Evolutionary conservation across 2,888 invertebrate species (phyloP).

Genomic region (Eristalis arbustorum): DNA sequence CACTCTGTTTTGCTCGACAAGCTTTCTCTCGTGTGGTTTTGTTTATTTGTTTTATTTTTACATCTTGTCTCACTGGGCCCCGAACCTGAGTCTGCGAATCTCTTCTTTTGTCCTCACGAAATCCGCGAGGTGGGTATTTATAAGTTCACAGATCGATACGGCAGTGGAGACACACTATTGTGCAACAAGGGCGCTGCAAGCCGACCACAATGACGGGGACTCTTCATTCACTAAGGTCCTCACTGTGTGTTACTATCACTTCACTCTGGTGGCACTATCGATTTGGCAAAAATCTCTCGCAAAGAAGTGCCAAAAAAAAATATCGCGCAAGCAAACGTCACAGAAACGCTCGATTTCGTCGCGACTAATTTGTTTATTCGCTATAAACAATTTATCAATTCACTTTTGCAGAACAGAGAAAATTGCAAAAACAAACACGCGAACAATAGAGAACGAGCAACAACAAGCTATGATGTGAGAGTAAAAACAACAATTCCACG

Average conservation of each 20-base stretch:
- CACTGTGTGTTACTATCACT: background rate
- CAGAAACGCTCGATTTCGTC: background rate
- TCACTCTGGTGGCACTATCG: slow-evolving; percentile 42
- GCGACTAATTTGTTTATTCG: background rate
- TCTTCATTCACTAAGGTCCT: slow-evolving; percentile 49
- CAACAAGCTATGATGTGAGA: background rate
- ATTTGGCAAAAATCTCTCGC: slow-evolving; percentile 55
- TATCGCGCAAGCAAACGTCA: background rate
- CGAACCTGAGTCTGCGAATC: slow-evolving; percentile 9
- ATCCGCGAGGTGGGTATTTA: slow-evolving; percentile 32
- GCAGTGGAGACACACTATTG: slow-evolving; percentile 23
- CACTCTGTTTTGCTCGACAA: slow-evolving; percentile 36
- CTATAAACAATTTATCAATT: background rate
- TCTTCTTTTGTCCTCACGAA: background rate
- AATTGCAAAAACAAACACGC: background rate
- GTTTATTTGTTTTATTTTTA: slow-evolving; percentile 56
- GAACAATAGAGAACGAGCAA: background rate
- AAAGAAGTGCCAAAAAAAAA: background rate
- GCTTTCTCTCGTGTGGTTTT: slow-evolving; percentile 60
- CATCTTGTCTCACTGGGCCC: slow-evolving; percentile 37
- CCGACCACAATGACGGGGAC: slow-evolving; percentile 3
- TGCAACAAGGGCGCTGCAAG: slow-evolving; percentile 47
- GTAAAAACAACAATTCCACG: slow-evolving; percentile 59
- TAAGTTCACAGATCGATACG: slow-evolving; percentile 24
- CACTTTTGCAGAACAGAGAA: background rate